Evolutionary conservation across 2,113 vertebrate genomes (phyloP), one percentile per base, ranked within the genome.

Genomic region (Trinectes maculatus): DNA sequence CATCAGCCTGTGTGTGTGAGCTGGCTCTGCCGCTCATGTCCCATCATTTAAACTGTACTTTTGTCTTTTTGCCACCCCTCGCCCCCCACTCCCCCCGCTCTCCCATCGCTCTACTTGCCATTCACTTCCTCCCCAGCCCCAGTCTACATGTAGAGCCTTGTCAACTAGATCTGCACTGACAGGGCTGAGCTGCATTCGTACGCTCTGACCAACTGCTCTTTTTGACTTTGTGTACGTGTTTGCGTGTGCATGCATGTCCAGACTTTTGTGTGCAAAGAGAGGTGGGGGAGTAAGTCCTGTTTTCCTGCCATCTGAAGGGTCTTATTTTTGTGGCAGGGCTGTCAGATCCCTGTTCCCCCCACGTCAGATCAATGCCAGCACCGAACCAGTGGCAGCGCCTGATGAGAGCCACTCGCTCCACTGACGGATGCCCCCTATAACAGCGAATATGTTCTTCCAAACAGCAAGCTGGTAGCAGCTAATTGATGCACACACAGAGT

Each of bases 311-410:
- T 94, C 89, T 93, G 93, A 96, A 89, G 75, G 91, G 89, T 92
- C 91, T 95, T 93, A 98, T 98, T 94, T 92, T 93, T 95, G 93
- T 97, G 96, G 95, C 98, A 95, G 93, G 90, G 88, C 95, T 98
- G 98, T 98, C 98, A 97, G 94, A 94, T 95, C 91, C 92, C 94
- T 77, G 92, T 87, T 82, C 71, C 80, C 63, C 71, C 77, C 77
- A 91, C 86, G 92, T 81, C 86, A 93, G 90, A 88, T 88, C 88
- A 93, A 87, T 89, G 89, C 93, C 92, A 93, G 91, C 92, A 92
- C 92, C 89, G 89, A 91, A 92, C 80, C 79, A 87, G 66, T 77
- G 79, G 80, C 81, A 85, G 85, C 21, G 79, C 68, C 87, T 88
- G 85, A 89, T 79, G 88, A 89, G 92, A 93, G 94, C 66, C 85